These are phyloP conservation scores for Pelobates fuscus DNA, from an alignment of 2,113 vertebrate species.

Conservation along the genomic window DNA sequence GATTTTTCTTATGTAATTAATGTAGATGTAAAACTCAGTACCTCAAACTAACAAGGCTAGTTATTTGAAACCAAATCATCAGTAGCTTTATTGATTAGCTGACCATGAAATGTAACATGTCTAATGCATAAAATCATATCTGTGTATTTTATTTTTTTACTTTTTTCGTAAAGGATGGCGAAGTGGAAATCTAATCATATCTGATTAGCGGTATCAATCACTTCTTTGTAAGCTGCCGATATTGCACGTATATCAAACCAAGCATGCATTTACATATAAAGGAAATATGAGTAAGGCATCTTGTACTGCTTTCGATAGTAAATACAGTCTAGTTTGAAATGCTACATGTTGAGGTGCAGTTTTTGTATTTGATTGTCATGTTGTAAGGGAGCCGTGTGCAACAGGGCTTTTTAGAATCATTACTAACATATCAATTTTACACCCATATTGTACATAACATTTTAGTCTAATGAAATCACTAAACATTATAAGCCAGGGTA, in stretches of 20 bases:
- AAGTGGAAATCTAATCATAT: not conserved
- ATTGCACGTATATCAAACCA: not conserved
- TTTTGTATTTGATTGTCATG: constrained; percentile 58
- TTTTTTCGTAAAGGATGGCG: not conserved
- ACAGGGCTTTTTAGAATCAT: constrained; percentile 62
- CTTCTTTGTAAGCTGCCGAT: not conserved
- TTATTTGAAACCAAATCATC: constrained; percentile 5
- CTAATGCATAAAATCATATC: constrained; percentile 4
- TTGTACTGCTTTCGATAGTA: not conserved
- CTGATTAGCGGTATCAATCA: not conserved
- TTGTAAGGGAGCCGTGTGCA: constrained; percentile 59
- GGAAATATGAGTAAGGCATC: constrained; percentile 20
- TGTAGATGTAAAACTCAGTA: not conserved
- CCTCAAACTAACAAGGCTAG: constrained; percentile 4
- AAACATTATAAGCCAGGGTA: constrained; percentile 76
- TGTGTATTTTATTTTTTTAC: not conserved
- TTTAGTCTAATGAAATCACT: constrained; percentile 74
- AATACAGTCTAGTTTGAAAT: constrained; percentile 5
- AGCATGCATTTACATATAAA: not conserved
- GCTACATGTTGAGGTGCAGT: constrained; percentile 73
- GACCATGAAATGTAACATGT: not conserved
- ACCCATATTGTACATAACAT: constrained; percentile 73
- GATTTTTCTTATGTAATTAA: not conserved
- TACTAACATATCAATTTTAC: constrained; percentile 69
- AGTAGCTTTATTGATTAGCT: not conserved